Base-by-base conservation (phyloP, 1,140 invertebrate species). In the Drosophila triauraria region DNA sequence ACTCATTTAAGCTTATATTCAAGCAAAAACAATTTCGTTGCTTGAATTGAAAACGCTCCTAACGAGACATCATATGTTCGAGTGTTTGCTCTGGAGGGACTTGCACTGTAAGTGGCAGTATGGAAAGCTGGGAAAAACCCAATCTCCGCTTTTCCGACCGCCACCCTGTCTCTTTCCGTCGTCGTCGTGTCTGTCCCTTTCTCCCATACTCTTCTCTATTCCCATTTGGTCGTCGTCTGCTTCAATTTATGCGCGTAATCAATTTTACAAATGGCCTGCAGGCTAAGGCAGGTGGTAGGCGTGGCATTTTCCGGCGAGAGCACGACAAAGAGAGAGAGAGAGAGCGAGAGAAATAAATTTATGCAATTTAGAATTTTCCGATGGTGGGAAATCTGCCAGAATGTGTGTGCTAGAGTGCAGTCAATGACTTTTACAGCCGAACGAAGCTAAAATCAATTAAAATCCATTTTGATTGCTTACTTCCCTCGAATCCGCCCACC, bases 191-290 rank as follows among this genome's bases (percentile, higher is more conserved):
- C 23, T 35, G 10, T 27, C 23, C 9, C 8, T 23, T 1, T 3
- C 42, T 15, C 32, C 32, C 53, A 54, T 10, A 30, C 48, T 46
- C 25, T 3, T 53, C 40, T 42, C 65, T 50, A 53, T 62, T 53
- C 30, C 65, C 70, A 63, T 65, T 58, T 64, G 50, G 44, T 69
- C 68, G 53, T 79, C 78, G 85, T 85, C 85, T 90, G 86, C 85
- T 85, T 90, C 85, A 90, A 90, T 90, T 90, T 90, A 90, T 90
- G 85, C 85, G 81, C 85, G 81, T 90, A 90, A 90, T 90, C 85
- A 90, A 90, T 90, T 90, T 90, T 90, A 90, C 85, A 90, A 90
- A 90, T 90, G 81, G 85, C 85, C 85, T 78, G 75, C 81, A 90
- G 85, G 71, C 72, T 46, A 59, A 76, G 53, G 35, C 53, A 76